Evolutionary conservation across 2,797 vertebrate species (phyloP), one percentile per base, ranked within the genome.

Genomic region (Gobio occitaniae): DNA sequence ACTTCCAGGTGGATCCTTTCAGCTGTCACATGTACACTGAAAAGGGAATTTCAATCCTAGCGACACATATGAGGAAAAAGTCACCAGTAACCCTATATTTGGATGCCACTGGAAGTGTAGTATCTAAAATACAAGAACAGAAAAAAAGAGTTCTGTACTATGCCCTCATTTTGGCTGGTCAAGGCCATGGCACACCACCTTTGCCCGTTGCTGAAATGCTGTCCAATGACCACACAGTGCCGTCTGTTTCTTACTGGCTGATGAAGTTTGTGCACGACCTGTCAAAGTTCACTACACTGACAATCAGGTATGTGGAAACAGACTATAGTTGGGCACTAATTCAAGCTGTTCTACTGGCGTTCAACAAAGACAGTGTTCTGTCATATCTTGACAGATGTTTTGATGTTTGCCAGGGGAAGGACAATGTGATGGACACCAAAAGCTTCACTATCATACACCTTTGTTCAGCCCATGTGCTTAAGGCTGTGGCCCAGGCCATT

Each of bases 1-100:
- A 78, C 36, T 52, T 88, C 16, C 85, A 87, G 56, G 54, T 88
- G 4, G 76, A 88, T 36, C 88, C 85, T 10, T 88, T 88, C 83
- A 54, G 16, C 3, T 41, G 79, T 6, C 88, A 89, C 15, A n/a
- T 89, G 54, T 85, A 89, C n/a, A 87, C 66, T 16, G 87, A 84
- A 41, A 69, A 41, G 36, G 80, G 80, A 15, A 12, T 89, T 11
- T 36, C 50, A 7, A 82, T 88, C 48, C n/a, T 83, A 1, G 29
- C 82, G 4, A 75, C 71, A 32, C 71, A 75, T 6, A 52, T 52
- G 48, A 75, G 56, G 29, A 50, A 70, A 54, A 70, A 69, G 19
- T 74, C 13, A 72, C 86, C 78, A 52, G 52, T 82, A 4, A 84
- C 54, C 6, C 80, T 88, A 1, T 75, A 86, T 50, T 69, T 88